Evolutionary conservation across 2,797 vertebrate species (phyloP), one percentile per base, ranked within the genome.

Genomic region (Gadopsis bispinosus): DNA sequence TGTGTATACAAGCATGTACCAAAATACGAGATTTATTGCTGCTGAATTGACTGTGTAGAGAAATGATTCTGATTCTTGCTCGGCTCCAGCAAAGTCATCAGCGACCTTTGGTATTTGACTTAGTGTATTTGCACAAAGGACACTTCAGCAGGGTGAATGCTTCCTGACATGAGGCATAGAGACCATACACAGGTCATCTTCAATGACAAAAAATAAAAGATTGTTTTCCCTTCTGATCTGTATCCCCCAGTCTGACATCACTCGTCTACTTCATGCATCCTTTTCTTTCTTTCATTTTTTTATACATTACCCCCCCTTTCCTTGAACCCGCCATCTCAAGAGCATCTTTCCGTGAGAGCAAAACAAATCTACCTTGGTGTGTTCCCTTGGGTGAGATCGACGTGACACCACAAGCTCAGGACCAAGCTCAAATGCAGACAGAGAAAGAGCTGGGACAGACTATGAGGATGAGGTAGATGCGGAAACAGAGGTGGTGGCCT

Each of bases 281-380:
- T 26, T 26, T 26, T 26, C 5, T 69, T 51, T 81, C 37, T 45
- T 65, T 20, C 53, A 14, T 47, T 12, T 55, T 48, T 35, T 45
- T 35, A 26, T 12, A 53, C 2, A 39, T 2, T 51, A 16, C 9
- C 1, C 33, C 22, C 33, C 10, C 13, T 69, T 79, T 62, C 43
- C 35, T 50, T 81, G 54, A 80, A 64, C 59, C 39, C 59, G 66
- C 69, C 59, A 68, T 72, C 73, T 72, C 16, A 45, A 80, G 73
- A 65, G 54, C 62, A 69, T 77, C 62, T 80, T 78, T 81, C 78
- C 54, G 56, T 22, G 37, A 74, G 83, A 60, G 54, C 65, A 60
- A 81, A 83, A 80, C 74, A 88, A 89, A 87, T 77, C 66, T 43
- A 43, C 29, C 47, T 80, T 35, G 61, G 69, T 62, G 48, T 37